phyloP scores from a whole-genome alignment of 2,888 invertebrate genomes.

The Pyrochroa serraticornis region DNA sequence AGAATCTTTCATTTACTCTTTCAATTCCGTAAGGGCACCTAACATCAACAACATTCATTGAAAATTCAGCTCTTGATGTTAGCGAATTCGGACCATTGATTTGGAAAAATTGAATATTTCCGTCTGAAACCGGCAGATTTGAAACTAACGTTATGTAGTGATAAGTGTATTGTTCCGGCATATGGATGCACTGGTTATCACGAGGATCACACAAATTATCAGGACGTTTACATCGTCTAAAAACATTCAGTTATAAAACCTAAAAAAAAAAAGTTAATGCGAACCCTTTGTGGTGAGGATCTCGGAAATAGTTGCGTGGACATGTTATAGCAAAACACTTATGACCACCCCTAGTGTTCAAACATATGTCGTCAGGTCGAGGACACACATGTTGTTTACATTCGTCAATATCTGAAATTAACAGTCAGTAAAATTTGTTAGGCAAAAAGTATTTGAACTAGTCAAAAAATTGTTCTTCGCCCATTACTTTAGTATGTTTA shows the following conservation, averaged over 20 bases:
- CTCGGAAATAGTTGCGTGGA: slow-evolving; percentile 82
- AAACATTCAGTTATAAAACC: slow-evolving; percentile 49
- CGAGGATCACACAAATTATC: slow-evolving; percentile 73
- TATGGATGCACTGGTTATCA: slow-evolving; percentile 76
- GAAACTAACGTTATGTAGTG: slow-evolving; percentile 94
- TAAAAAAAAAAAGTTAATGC: slow-evolving; percentile 46
- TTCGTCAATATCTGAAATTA: slow-evolving; percentile 72
- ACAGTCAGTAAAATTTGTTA: slow-evolving; percentile 1
- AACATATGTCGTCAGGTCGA: slow-evolving; percentile 77
- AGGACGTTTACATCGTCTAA: slow-evolving; percentile 80
- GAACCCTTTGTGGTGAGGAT: slow-evolving; percentile 81
- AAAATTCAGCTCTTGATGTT: slow-evolving; percentile 75
- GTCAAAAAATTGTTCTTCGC: too few species aligned
- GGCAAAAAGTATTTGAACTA: too few species aligned
- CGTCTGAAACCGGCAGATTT: slow-evolving; percentile 69
- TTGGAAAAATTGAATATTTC: slow-evolving; percentile 80
- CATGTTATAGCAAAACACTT: slow-evolving; percentile 88
- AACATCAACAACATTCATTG: slow-evolving; percentile 70
- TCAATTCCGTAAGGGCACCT: slow-evolving; percentile 67
- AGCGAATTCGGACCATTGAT: slow-evolving; percentile 82
- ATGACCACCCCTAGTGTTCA: slow-evolving; percentile 88
- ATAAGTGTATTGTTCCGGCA: slow-evolving; percentile 87
- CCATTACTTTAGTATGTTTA: too few species aligned
- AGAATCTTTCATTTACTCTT: slow-evolving; percentile 53
- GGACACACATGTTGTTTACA: slow-evolving; percentile 64